Conservation (phyloP, 1,140 invertebrate genomes). For the Drosophila sturtevanti region DNA sequence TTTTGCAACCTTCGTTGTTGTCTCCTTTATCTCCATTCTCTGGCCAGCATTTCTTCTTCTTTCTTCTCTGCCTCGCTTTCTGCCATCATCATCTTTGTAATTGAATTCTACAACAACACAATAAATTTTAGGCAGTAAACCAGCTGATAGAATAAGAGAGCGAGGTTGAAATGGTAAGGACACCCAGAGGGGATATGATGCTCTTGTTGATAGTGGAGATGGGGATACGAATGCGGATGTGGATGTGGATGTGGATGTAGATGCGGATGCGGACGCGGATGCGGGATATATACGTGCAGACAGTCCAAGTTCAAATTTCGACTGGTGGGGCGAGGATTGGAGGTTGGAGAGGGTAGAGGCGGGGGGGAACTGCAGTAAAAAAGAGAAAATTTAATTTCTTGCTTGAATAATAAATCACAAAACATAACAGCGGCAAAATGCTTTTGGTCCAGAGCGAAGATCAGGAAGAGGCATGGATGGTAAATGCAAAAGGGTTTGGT, state of each 20-base stretch:
- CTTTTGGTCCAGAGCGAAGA: neutral
- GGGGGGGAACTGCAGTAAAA: too few relatives aligned
- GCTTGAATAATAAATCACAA: slow-evolving; percentile 81
- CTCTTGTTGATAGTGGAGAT: too few relatives aligned
- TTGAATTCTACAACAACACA: slow-evolving; percentile 75
- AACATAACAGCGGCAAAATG: slow-evolving; percentile 61
- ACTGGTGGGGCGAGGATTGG: neutral
- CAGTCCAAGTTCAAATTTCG: slow-evolving; percentile 24
- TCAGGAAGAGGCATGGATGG: neutral
- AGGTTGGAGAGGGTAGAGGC: too few relatives aligned
- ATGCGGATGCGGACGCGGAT: slow-evolving; percentile 27
- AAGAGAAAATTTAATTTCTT: slow-evolving; percentile 80
- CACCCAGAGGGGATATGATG: neutral
- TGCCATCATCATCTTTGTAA: slow-evolving; percentile 30
- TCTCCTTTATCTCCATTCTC: neutral
- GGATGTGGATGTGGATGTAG: slow-evolving; percentile 22
- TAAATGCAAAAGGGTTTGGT: neutral
- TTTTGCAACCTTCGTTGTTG: neutral
- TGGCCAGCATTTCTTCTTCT: too few relatives aligned
- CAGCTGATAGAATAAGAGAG: neutral
- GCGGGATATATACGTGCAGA: slow-evolving; percentile 37
- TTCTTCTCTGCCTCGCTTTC: slow-evolving; percentile 1
- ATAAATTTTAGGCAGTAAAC: slow-evolving; percentile 76
- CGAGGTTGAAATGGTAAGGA: neutral
- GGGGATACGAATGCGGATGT: slow-evolving; percentile 32